Percentiles rank a stretch among this genome's conserved stretches.
Conservation (phyloP, 2,797 vertebrate genomes). For the Oryzias sinensis region DNA sequence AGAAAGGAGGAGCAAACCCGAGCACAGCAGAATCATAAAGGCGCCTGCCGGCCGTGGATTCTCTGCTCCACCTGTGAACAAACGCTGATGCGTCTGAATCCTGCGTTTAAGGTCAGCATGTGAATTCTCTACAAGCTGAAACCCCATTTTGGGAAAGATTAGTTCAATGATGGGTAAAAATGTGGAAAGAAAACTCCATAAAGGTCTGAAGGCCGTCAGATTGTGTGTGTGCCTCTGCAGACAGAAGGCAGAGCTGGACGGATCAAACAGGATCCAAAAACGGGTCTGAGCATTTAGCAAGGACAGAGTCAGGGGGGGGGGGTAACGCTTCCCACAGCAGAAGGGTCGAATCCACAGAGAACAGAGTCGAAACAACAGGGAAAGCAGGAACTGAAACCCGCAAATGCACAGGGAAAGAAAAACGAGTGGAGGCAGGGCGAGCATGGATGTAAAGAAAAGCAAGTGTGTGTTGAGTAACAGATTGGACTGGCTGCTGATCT, state of each 20-base stretch:
- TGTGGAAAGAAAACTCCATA: too few relatives aligned
- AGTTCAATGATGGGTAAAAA: too few relatives aligned
- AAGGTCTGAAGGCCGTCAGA: too few relatives aligned
- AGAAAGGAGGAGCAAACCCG: background rate
- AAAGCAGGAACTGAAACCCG: background rate
- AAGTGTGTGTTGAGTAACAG: constrained; percentile 4
- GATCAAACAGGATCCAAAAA: background rate
- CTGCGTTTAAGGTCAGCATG: too few relatives aligned
- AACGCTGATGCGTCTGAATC: too few relatives aligned
- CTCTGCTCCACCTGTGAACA: too few relatives aligned
- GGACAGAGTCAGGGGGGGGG: too few relatives aligned
- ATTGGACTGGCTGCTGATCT: constrained; percentile 28
- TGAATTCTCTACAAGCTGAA: too few relatives aligned
- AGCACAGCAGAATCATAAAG: background rate
- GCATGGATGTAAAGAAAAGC: constrained; percentile 3
- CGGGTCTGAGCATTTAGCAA: background rate
- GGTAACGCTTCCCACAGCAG: too few relatives aligned
- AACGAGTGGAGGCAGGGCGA: background rate
- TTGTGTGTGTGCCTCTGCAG: background rate
- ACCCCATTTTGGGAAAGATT: too few relatives aligned
- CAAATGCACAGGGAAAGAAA: background rate
- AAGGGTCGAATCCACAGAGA: background rate
- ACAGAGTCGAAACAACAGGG: background rate
- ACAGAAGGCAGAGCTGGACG: background rate
- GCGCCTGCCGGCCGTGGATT: too few relatives aligned